Base-by-base conservation (phyloP, 1,140 invertebrate genomes). In the Cydia strobilella region DNA sequence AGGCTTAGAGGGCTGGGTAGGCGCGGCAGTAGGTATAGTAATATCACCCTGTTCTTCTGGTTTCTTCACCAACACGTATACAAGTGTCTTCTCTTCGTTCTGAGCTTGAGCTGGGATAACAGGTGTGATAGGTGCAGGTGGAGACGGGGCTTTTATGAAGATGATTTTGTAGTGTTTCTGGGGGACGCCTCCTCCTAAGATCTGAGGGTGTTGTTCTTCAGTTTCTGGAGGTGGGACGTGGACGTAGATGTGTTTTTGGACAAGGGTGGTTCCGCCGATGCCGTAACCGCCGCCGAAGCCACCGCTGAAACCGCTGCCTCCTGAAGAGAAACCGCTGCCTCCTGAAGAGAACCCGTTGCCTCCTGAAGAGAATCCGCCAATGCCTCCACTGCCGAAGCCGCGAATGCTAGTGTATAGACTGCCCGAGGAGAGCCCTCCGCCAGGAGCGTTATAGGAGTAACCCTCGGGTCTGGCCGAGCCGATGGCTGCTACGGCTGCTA, bases 101-200 rank as follows among this genome's bases (percentile, higher is more conserved):
- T 96, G 95, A 66, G 95, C 94, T 77, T 96, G 94, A 74, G 93
- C 94, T 80, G 96, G 96, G 82, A 96, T 95, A 75, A 95, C 93
- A 82, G 93, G 93, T 1, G 95, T 95, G 77, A 94, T 95, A 75
- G 96, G 95, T 31, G 96, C 95, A 63, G 96, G 95, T 77, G 96
- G 94, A 59, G 95, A 94, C 63, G 96, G 96, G 31, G 96, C 96
- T 94, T 97, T 97, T 89, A 97, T 97, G 95, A 97, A 97, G 85
- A 97, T 97, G 85, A 97, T 97, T 89, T 97, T 96, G 93, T 97
- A 97, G 90, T 97, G 96, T 82, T 97, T 97, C 91, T 96, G 96
- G 78, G 96, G 93, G 25, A 95, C 94, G 25, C 89, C 88, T 35
- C 87, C 86, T 42, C 90, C 85, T 76, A 91, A 86, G 65, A 90